These are phyloP conservation scores for Proterorhinus semilunaris DNA, from an alignment of 2,113 vertebrate species.

Conservation along the genomic window DNA sequence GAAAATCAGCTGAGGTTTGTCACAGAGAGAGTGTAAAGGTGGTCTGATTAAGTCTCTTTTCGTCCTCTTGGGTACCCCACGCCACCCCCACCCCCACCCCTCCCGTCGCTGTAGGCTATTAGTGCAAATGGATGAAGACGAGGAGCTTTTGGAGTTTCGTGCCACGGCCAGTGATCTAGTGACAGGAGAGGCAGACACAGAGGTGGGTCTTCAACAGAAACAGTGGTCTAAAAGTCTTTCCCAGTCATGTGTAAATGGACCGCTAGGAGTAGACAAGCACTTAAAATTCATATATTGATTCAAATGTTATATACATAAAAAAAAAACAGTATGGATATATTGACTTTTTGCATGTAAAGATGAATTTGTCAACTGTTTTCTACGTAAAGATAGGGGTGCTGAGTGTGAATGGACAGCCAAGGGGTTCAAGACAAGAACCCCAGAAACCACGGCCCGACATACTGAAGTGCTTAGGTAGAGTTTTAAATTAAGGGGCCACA, in stretches of 20 bases:
- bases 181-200: conserved; percentile 39
- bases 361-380: no score
- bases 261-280: no score
- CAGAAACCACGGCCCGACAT: not conserved
- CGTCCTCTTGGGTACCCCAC: conserved; percentile 23
- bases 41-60: conserved; percentile 42
- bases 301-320: no score
- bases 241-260: no score
- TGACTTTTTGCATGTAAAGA: no score
- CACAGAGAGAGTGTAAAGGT: conserved; percentile 32
- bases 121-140: conserved; percentile 78
- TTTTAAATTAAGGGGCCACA: not conserved
- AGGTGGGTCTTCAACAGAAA: conserved; percentile 49
- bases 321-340: no score
- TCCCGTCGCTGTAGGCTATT: conserved; percentile 73
- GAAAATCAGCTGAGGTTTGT: conserved; percentile 48
- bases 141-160: conserved; percentile 76
- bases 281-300: no score
- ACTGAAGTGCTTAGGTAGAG: not conserved
- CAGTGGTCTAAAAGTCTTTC: no score
- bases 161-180: conserved; percentile 83
- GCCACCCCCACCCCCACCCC: no score
- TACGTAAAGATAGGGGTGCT: not conserved
- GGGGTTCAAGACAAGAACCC: not conserved
- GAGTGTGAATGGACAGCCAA: not conserved